Evolutionary conservation across 2,113 vertebrate species (phyloP).

Genomic region (Tonatia bakeri): DNA sequence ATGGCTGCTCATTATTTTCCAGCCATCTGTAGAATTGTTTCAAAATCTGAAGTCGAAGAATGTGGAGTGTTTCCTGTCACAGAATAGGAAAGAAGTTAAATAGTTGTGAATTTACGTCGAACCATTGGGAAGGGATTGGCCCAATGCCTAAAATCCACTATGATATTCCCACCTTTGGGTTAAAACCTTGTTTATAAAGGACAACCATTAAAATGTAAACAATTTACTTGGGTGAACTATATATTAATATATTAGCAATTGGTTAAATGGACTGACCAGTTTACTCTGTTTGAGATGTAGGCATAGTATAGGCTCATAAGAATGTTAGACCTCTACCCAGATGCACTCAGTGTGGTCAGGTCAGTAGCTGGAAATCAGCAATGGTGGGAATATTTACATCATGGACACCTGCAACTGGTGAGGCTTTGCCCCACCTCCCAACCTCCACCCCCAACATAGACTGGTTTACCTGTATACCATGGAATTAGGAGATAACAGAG

Average conservation of each 20-base stretch:
- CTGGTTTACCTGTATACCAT: background rate
- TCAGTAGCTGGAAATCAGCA: background rate
- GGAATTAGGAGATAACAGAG: background rate
- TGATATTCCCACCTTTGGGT: background rate
- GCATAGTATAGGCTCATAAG: background rate
- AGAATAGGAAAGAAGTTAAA: background rate
- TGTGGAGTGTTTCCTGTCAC: background rate
- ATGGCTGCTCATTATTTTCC: background rate
- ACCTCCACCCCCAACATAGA: background rate
- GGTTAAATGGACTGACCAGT: background rate
- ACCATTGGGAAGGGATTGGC: background rate
- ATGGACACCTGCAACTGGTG: background rate
- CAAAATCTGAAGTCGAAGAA: conserved; percentile 11
- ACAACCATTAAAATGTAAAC: background rate
- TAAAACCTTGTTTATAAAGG: background rate
- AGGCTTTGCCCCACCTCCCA: background rate
- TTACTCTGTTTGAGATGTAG: background rate
- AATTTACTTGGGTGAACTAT: background rate
- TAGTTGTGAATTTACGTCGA: background rate
- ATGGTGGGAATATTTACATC: background rate
- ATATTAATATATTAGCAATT: background rate
- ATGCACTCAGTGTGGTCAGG: rapidly evolving
- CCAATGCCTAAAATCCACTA: background rate
- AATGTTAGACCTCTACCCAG: background rate
- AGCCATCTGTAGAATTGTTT: background rate